Conservation (phyloP, 2,888 invertebrate genomes). For the Metopia argyrocephala region DNA sequence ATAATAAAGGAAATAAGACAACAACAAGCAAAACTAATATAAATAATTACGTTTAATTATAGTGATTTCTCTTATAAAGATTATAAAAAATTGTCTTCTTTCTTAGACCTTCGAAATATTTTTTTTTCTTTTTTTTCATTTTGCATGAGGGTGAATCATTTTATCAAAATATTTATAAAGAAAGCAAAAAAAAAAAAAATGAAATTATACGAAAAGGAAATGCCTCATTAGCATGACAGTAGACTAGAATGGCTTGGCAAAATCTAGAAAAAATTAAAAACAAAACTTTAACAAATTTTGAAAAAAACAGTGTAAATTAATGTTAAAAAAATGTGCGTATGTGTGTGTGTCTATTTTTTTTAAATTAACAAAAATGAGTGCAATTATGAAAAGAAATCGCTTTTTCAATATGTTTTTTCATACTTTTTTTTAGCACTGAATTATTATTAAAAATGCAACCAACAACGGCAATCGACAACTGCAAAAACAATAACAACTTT, state of each 20-base stretch:
- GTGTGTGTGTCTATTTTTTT: no score
- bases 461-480: slow-evolving; percentile 11
- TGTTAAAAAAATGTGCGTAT: no score
- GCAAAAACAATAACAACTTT: not conserved
- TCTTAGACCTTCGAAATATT: not conserved
- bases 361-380: slow-evolving; percentile 26
- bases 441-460: slow-evolving; percentile 40
- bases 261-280: not conserved
- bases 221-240: slow-evolving; percentile 65
- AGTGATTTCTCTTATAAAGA: slow-evolving; percentile 57
- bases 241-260: slow-evolving; percentile 21
- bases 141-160: slow-evolving; percentile 56
- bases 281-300: not conserved
- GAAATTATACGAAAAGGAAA: slow-evolving; percentile 51
- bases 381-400: slow-evolving; percentile 39
- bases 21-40: slow-evolving; percentile 20
- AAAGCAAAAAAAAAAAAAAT: slow-evolving; percentile 10
- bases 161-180: slow-evolving; percentile 39
- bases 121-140: not conserved
- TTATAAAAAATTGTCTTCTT: slow-evolving; percentile 4
- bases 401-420: slow-evolving; percentile 7
- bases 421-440: slow-evolving; percentile 1
- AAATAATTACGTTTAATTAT: slow-evolving; percentile 67
- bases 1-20: slow-evolving; percentile 13
- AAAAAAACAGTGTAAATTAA: slow-evolving; percentile 23